Evolutionary conservation across 2,113 vertebrate genomes (phyloP), one percentile per base, ranked within the genome.

Genomic region (Zosterops hypoxanthus): DNA sequence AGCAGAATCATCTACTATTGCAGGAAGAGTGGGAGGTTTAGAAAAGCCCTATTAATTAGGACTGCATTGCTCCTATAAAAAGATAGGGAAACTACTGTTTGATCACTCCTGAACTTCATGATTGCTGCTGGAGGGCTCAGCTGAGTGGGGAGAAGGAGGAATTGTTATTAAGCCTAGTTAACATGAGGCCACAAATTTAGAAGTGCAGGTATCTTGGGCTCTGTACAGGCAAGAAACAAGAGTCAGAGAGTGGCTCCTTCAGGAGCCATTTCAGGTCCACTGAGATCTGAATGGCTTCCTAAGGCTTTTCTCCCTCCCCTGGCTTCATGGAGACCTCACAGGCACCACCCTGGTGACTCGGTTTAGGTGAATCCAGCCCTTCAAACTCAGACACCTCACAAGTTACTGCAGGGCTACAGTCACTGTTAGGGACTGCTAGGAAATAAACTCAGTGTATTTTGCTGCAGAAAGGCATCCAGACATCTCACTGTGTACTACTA

Each of bases 341-440:
- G 44, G 22, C 4, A 7, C 25, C 26, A 29, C 2, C 1, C 21
- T 28, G 24, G 41, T 61, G 61, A 44, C n/a, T 72, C 0, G 0
- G 14, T 50, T 61, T 24, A 39, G 36, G 20, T 64, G 17, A 92
- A 64, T 50, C 29, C 46, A 56, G 46, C 21, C 12, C 49, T 84
- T 44, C 39, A 23, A 41, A 21, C 59, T 65, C 63, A 73, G 39
- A 50, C 31, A 59, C 1, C 0, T 70, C 53, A 33, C 7, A 47
- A 66, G 23, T 61, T 77, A 61, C 63, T 80, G 23, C 26, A 39
- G 39, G 20, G 50, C 29, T 80, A 17, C 39, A 42, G 39, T 5
- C 39, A 39, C 39, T 39, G 39, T 39, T 39, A 20, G 57, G 41
- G 59, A 55, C 28, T 72, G 8, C 33, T 26, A 36, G 50, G 36